Percentiles rank a stretch among this genome's conserved stretches.
Evolutionary conservation across 2,888 invertebrate species (phyloP).

Genomic region (Tenthredo mesomela): DNA sequence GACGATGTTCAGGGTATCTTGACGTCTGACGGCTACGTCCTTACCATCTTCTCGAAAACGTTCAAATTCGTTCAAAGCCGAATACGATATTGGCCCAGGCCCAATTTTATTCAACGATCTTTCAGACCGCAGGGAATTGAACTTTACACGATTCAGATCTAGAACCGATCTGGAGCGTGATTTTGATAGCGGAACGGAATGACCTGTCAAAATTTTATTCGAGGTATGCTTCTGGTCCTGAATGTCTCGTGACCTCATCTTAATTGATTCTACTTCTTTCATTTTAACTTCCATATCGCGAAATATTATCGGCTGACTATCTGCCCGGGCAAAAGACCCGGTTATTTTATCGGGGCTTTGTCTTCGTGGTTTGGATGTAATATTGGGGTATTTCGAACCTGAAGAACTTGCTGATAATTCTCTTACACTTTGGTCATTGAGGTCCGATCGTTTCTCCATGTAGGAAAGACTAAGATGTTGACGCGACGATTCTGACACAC

Average conservation of each 20-base stretch:
- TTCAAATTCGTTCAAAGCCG: slow-evolving; percentile 1
- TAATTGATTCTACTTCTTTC: neutral
- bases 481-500: slow-evolving; percentile 25
- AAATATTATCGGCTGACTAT: slow-evolving; percentile 42
- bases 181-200: neutral
- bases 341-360: slow-evolving; percentile 4
- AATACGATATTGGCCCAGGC: slow-evolving; percentile 20
- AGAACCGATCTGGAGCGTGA: slow-evolving; percentile 44
- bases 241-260: slow-evolving; percentile 16
- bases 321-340: slow-evolving; percentile 24
- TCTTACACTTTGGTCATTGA: slow-evolving; percentile 45
- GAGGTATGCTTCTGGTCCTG: neutral
- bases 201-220: neutral
- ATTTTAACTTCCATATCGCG: slow-evolving; percentile 29
- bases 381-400: slow-evolving; percentile 39
- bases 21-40: neutral
- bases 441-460: slow-evolving; percentile 33
- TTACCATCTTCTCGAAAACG: slow-evolving; percentile 6
- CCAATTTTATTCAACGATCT: slow-evolving; percentile 29
- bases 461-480: slow-evolving; percentile 41
- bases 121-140: slow-evolving; percentile 9
- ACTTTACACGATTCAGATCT: slow-evolving; percentile 34
- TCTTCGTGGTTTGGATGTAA: slow-evolving; percentile 18
- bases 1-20: neutral
- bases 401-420: slow-evolving; percentile 50